phyloP scores from a whole-genome alignment of 2,797 vertebrate genomes.

The Sylvia borin region DNA sequence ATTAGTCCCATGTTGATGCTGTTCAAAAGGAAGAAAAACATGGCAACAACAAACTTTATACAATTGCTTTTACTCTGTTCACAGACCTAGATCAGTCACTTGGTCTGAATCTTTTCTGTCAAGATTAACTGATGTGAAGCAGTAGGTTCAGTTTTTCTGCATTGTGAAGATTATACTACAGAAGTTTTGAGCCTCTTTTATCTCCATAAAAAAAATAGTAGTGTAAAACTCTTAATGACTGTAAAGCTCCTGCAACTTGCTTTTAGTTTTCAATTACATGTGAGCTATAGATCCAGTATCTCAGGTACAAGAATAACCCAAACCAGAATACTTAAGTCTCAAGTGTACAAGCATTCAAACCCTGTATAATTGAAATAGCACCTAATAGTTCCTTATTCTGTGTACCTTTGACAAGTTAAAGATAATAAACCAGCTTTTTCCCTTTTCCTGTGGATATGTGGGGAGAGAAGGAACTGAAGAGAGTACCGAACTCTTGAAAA shows the following conservation, averaged over 20 bases:
- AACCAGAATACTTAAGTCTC: neutral
- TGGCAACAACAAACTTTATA: slow-evolving; percentile 44
- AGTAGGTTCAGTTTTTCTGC: neutral
- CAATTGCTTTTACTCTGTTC: slow-evolving; percentile 1
- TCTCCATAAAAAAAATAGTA: neutral
- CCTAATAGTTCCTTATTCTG: neutral
- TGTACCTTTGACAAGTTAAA: neutral
- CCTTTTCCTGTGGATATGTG: neutral
- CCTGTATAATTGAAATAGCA: neutral
- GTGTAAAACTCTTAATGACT: neutral
- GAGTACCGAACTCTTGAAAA: neutral
- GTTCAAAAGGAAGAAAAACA: slow-evolving; percentile 58
- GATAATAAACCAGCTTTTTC: neutral
- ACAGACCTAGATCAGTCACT: neutral
- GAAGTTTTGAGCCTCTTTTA: neutral
- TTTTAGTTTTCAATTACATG: neutral
- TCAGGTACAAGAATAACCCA: neutral
- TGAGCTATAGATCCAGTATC: neutral
- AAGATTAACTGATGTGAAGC: neutral
- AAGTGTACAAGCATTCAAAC: neutral
- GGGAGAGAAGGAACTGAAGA: neutral
- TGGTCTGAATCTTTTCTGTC: neutral
- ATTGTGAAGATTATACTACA: neutral
- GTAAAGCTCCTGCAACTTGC: neutral
- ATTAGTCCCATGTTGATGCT: slow-evolving; percentile 68